Evolutionary conservation across 2,113 vertebrate species (phyloP).

Genomic region (Lepisosteus oculatus): DNA sequence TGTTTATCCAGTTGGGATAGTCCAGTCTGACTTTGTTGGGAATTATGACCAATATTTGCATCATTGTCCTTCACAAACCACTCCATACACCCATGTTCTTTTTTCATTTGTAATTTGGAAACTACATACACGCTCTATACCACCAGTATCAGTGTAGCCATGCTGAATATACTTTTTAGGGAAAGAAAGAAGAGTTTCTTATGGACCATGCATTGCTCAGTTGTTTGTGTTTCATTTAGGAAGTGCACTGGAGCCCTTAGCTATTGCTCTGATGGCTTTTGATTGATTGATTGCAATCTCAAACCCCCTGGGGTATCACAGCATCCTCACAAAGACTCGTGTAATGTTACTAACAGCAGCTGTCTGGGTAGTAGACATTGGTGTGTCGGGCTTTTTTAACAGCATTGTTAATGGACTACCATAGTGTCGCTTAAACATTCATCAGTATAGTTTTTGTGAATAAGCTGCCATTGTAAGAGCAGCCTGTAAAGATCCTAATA

Average conservation of each 20-base stretch:
- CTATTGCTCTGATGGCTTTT: slow-evolving; percentile 20
- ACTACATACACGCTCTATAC: slow-evolving; percentile 9
- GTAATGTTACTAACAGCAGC: neutral
- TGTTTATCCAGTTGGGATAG: neutral
- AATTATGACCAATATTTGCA: slow-evolving; percentile 5
- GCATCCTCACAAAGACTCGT: slow-evolving; percentile 10
- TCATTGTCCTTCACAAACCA: neutral
- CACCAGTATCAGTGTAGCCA: slow-evolving; percentile 5
- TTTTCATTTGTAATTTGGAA: slow-evolving; percentile 13
- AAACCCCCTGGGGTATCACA: slow-evolving; percentile 11
- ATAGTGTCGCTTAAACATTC: too few relatives aligned
- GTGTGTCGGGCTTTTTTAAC: neutral
- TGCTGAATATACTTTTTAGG: slow-evolving; percentile 16
- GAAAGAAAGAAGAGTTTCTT: neutral
- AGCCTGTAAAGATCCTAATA: too few relatives aligned
- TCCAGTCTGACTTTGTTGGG: slow-evolving; percentile 17
- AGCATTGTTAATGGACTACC: too few relatives aligned
- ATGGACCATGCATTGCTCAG: slow-evolving; percentile 3
- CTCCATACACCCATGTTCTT: slow-evolving; percentile 15
- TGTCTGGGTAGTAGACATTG: neutral
- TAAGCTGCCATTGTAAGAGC: too few relatives aligned
- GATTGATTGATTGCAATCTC: slow-evolving; percentile 16
- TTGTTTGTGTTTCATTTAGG: slow-evolving; percentile 10
- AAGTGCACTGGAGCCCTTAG: slow-evolving; percentile 13
- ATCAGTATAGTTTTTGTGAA: too few relatives aligned